phyloP scores from a whole-genome alignment of 2,888 invertebrate species.

The Ypsolopha scabrella region DNA sequence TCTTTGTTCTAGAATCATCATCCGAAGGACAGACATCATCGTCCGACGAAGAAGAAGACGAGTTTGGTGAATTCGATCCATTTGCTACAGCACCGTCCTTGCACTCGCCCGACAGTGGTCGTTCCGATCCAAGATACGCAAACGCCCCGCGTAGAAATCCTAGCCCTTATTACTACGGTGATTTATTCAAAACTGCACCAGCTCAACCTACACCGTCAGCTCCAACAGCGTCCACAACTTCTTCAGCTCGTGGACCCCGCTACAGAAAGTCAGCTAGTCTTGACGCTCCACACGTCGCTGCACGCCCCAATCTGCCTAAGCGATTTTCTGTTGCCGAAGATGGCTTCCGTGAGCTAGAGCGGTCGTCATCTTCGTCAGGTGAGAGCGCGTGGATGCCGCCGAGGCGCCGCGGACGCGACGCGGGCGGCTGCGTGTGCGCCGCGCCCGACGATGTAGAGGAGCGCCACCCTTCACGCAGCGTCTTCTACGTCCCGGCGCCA shows the following conservation, averaged over 20 bases:
- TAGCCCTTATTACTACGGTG: conserved; percentile 87
- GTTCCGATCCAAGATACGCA: conserved; percentile 65
- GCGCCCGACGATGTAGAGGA: conserved; percentile 76
- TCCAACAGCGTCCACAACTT: conserved; percentile 51
- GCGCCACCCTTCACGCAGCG: conserved; percentile 74
- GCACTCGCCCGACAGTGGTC: conserved; percentile 79
- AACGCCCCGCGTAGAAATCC: conserved; percentile 76
- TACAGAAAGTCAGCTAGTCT: conserved; percentile 81
- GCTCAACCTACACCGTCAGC: conserved; percentile 59
- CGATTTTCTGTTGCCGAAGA: conserved; percentile 79
- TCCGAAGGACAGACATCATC: conserved; percentile 63
- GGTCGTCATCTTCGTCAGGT: conserved; percentile 68
- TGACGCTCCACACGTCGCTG: conserved; percentile 78
- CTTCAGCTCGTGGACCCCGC: conserved; percentile 62
- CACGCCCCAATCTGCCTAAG: conserved; percentile 71
- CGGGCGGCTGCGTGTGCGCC: conserved; percentile 81
- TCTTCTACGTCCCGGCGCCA: conserved; percentile 77
- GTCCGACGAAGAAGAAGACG: conserved; percentile 72
- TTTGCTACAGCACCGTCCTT: conserved; percentile 68
- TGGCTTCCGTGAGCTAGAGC: conserved; percentile 71
- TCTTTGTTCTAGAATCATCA: conserved; percentile 51
- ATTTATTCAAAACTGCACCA: conserved; percentile 73
- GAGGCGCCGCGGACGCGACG: conserved; percentile 74
- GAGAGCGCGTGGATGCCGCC: conserved; percentile 78
- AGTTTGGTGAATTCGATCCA: conserved; percentile 63